phyloP scores from a whole-genome alignment of 1,140 invertebrate genomes.

The Hypsibius dujardini region DNA sequence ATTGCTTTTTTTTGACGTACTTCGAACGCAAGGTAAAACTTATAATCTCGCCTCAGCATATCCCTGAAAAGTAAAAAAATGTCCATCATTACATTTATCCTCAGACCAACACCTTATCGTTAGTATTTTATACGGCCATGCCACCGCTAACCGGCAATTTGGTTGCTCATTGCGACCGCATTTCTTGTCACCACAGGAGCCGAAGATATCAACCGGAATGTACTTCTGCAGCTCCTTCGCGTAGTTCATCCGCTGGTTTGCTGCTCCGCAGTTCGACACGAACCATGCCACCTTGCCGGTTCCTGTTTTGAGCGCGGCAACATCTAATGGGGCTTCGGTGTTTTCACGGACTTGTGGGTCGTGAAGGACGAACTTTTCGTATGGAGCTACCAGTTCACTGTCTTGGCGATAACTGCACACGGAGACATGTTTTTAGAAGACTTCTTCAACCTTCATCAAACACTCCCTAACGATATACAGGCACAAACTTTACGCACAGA shows the following conservation, averaged over 20 bases:
- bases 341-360: conserved; percentile 41
- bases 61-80: conserved; percentile 30
- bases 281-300: conserved; percentile 77
- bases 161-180: conserved; percentile 37
- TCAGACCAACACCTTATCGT: too few species aligned
- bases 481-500: too few species aligned
- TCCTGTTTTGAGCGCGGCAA: conserved; percentile 62
- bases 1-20: background rate
- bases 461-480: too few species aligned
- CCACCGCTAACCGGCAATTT: too few species aligned
- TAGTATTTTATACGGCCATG: too few species aligned
- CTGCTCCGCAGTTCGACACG: conserved; percentile 80
- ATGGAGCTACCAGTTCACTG: conserved; percentile 84
- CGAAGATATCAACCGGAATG: conserved; percentile 79
- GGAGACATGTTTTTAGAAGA: too few species aligned
- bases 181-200: conserved; percentile 59
- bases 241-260: conserved; percentile 67
- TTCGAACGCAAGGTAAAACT: conserved; percentile 91
- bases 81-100: too few species aligned
- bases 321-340: background rate
- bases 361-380: conserved; percentile 79
- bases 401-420: conserved; percentile 53
- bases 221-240: conserved; percentile 64
- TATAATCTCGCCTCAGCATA: conserved; percentile 80
- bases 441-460: too few species aligned